Base-by-base conservation (phyloP, 2,888 invertebrate genomes). In the Eudasyphora cyanicolor region DNA sequence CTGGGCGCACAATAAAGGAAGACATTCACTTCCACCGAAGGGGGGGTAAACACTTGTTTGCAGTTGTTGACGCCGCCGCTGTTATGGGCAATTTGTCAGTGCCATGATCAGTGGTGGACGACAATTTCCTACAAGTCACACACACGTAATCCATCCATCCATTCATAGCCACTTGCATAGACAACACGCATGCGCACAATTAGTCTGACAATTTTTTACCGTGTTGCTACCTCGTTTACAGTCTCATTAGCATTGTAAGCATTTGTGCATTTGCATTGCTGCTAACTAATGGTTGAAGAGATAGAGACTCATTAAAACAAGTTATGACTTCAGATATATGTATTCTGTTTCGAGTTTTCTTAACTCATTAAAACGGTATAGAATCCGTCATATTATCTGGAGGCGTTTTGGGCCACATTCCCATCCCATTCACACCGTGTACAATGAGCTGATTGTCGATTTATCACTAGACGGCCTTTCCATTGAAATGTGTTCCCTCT, bases 21-120 rank as follows among this genome's bases (percentile, higher is more conserved):
- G n/a, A n/a, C 32, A 60, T 27, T 60, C 60, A 60, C 60, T 29
- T 60, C n/a, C n/a, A n/a, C n/a, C 29, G 29, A 60, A 27, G 3
- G 29, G 60, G 32, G 27, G 14, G 45, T 45, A 45, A 45, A n/a
- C 12, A 45, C 45, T 12, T 12, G 45, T 32, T 32, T 8, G 4
- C 8, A n/a, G 57, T n/a, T 2, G 32, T 5, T n/a, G 17, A 29
- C 12, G 14, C 21, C 54, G 60, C 27, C 54, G 27, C 32, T 60
- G 60, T 60, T 29, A 60, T 29, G 60, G 27, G 42, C 71, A 80
- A 80, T 83, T 80, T 83, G 83, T 83, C 83, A 83, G 74, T 83
- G 70, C 77, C 77, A 80, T 83, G 80, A 77, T 80, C 74, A 82
- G 75, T 82, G 49, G 45, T 12, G 29, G 29, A n/a, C 17, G 49